A percentile compares a stretch with the other conserved stretches of the same genome.
These are phyloP conservation scores for Nymphalis polychloros DNA, from an alignment of 2,888 invertebrate species.

Conservation along the genomic window DNA sequence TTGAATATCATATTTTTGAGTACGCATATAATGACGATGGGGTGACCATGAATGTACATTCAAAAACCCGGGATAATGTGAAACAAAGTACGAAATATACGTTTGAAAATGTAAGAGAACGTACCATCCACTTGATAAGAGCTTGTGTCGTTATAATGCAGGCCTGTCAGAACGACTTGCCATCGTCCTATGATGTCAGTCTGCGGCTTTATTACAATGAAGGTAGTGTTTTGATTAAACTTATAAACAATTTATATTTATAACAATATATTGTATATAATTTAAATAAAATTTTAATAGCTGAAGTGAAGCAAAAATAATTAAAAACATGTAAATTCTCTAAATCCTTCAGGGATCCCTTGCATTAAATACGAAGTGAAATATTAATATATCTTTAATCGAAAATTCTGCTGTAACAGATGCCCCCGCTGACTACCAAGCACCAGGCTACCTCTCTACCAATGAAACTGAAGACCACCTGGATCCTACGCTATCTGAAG, in stretches of 20 bases:
- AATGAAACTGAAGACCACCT: slow-evolving; percentile 51
- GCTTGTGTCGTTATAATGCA: slow-evolving; percentile 55
- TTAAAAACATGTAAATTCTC: too few species aligned
- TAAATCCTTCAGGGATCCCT: too few species aligned
- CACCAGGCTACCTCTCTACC: slow-evolving; percentile 57
- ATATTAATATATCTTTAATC: too few species aligned
- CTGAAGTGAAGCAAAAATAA: background rate
- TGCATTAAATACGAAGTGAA: too few species aligned
- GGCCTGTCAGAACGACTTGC: slow-evolving; percentile 45
- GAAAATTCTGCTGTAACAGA: slow-evolving; percentile 43
- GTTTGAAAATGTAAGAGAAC: slow-evolving; percentile 54
- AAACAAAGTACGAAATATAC: slow-evolving; percentile 45
- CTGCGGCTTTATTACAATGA: slow-evolving; percentile 69
- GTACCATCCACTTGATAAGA: slow-evolving; percentile 53
- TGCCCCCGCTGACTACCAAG: slow-evolving; percentile 68
- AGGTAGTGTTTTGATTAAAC: slow-evolving; percentile 43
- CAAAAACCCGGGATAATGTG: slow-evolving; percentile 45
- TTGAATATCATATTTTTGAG: slow-evolving; percentile 67
- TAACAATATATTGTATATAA: background rate
- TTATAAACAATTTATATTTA: background rate
- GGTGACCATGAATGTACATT: slow-evolving; percentile 56
- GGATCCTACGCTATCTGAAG: slow-evolving; percentile 39
- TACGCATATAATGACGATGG: slow-evolving; percentile 56
- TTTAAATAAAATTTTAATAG: background rate
- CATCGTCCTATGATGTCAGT: slow-evolving; percentile 54